Conservation (phyloP, 2,797 vertebrate species). For the Botia kubotai region DNA sequence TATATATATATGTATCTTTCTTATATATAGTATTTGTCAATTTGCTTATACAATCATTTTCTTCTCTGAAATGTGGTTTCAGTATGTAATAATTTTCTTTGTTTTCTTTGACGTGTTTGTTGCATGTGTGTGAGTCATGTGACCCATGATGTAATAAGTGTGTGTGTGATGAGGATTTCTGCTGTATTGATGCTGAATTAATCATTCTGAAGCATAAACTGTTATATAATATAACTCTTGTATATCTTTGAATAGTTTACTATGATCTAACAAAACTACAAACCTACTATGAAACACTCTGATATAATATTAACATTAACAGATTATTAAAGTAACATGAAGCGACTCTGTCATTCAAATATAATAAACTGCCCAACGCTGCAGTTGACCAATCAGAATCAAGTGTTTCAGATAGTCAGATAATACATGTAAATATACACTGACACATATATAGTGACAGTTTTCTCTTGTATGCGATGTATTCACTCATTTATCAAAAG, state of each 20-base stretch:
- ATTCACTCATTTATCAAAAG: background rate
- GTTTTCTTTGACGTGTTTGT: background rate
- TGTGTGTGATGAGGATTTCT: background rate
- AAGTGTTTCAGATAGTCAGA: background rate
- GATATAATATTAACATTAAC: too few species aligned
- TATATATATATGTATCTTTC: too few species aligned
- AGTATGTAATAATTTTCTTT: background rate
- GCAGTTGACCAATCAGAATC: background rate
- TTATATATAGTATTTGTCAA: too few species aligned
- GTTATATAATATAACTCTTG: slow-evolving; percentile 7
- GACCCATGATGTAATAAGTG: too few species aligned
- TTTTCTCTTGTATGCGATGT: background rate
- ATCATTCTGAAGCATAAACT: slow-evolving; percentile 8
- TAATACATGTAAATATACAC: background rate
- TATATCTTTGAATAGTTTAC: slow-evolving; percentile 3
- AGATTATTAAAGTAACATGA: too few species aligned
- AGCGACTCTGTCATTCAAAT: background rate
- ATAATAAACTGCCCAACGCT: background rate
- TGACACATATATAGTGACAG: background rate
- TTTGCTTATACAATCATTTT: background rate
- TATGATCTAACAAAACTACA: background rate
- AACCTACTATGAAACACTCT: too few species aligned
- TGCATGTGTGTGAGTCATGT: background rate
- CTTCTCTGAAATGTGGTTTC: too few species aligned
- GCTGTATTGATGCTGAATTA: background rate